These are phyloP conservation scores for Drosophila monieri DNA, from an alignment of 2,888 invertebrate genomes.

Conservation along the genomic window DNA sequence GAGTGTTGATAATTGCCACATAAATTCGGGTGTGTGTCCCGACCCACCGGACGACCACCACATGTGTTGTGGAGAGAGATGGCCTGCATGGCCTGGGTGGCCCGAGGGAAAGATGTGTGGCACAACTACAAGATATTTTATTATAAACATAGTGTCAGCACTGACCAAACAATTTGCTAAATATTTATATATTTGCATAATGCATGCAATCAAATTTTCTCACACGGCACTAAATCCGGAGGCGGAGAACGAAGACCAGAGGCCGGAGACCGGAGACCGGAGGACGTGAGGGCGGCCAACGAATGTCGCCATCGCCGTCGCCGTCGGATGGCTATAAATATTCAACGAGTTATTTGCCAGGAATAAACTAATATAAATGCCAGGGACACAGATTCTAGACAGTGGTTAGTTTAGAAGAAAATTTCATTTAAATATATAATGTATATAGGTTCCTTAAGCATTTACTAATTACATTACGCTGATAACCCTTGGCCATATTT, in stretches of 20 bases:
- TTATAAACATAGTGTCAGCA: conserved; percentile 40
- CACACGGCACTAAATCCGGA: conserved; percentile 20
- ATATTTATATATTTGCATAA: conserved; percentile 69
- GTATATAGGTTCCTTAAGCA: no score
- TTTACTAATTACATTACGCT: no score
- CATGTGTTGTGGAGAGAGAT: not conserved
- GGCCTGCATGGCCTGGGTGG: no score
- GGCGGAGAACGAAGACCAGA: not conserved
- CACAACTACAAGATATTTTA: conserved; percentile 32
- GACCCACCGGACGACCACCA: not conserved
- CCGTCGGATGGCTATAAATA: conserved; percentile 52
- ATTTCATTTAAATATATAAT: not conserved
- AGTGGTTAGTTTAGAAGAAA: not conserved
- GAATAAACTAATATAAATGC: conserved; percentile 22
- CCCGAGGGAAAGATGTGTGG: conserved; percentile 3
- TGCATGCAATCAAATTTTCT: conserved; percentile 63
- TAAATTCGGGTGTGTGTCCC: conserved; percentile 52
- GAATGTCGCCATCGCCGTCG: conserved; percentile 45
- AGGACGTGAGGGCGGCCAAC: conserved; percentile 16
- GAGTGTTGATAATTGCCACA: conserved; percentile 76
- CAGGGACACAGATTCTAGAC: conserved; percentile 20
- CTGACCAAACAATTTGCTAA: conserved; percentile 57
- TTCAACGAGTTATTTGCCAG: conserved; percentile 46
- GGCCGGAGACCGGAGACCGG: not conserved
- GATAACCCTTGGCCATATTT: not conserved